Percentiles rank a stretch among this genome's conserved stretches.
Evolutionary conservation across 1,140 invertebrate genomes (phyloP).

Genomic region (Rhopalosiphum padi): DNA sequence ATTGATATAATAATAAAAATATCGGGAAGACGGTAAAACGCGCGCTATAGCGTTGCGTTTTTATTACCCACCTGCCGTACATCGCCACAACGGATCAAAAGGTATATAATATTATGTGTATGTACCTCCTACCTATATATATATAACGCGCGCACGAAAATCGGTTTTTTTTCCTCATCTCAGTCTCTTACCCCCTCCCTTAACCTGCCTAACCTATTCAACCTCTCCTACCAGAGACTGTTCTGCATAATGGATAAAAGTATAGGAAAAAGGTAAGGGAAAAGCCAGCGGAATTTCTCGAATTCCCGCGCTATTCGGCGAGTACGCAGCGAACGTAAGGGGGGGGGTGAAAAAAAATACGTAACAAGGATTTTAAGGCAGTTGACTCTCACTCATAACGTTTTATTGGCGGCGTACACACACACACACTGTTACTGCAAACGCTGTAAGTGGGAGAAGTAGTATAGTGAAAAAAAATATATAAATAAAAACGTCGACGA

Average conservation of each 20-base stretch:
- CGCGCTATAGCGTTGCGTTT: neutral
- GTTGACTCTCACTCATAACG: conserved; percentile 33
- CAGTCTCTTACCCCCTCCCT: neutral
- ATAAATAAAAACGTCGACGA: conserved; percentile 35
- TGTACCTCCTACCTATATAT: neutral
- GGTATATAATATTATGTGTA: neutral
- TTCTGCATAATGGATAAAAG: conserved; percentile 10
- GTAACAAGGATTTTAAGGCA: conserved; percentile 47
- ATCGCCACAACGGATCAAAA: conserved; percentile 15
- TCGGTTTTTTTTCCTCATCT: neutral
- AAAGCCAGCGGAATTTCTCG: conserved; percentile 22
- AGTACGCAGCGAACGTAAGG: neutral
- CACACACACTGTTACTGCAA: neutral
- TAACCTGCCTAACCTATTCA: neutral
- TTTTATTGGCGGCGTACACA: conserved; percentile 20
- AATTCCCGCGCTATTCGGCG: conserved; percentile 25
- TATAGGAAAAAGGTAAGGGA: conserved; percentile 6
- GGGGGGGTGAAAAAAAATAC: neutral
- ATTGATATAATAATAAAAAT: conserved; percentile 26
- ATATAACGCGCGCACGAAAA: neutral
- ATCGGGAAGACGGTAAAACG: neutral
- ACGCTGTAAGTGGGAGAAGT: neutral
- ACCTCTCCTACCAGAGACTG: too few species aligned
- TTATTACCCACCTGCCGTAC: conserved; percentile 9
- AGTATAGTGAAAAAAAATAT: neutral